A percentile compares a stretch with the other conserved stretches of the same genome.
phyloP scores from a whole-genome alignment of 2,113 vertebrate species.

The Bolborhynchus lineola region DNA sequence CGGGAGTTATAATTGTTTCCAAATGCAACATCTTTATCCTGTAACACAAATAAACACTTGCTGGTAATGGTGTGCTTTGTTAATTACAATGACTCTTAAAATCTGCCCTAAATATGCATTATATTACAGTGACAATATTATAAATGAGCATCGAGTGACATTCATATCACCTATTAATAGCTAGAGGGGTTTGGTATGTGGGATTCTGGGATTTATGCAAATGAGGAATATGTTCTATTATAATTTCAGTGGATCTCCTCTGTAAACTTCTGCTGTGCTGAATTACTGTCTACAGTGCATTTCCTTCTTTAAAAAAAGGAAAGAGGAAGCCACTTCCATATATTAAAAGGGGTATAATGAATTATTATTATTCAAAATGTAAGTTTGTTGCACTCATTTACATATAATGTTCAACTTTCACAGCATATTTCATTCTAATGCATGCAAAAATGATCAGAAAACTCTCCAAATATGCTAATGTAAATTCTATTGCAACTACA shows the following conservation, averaged over 20 bases:
- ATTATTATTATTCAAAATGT: constrained; percentile 75
- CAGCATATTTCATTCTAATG: constrained; percentile 72
- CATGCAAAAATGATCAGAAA: constrained; percentile 74
- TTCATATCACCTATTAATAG: constrained; percentile 76
- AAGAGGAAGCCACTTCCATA: constrained; percentile 62
- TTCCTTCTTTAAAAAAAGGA: neutral
- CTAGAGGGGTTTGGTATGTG: constrained; percentile 63
- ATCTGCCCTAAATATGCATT: constrained; percentile 71
- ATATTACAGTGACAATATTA: constrained; percentile 64
- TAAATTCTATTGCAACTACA: constrained; percentile 63
- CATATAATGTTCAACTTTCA: constrained; percentile 79
- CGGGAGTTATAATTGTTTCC: constrained; percentile 43
- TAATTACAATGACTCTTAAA: constrained; percentile 62
- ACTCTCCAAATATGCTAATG: constrained; percentile 75
- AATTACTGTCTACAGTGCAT: constrained; percentile 69
- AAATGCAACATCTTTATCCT: constrained; percentile 44
- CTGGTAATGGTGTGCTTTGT: constrained; percentile 49
- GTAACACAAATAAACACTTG: constrained; percentile 55
- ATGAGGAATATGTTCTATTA: constrained; percentile 59
- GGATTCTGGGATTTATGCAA: constrained; percentile 76
- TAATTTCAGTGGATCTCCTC: constrained; percentile 66
- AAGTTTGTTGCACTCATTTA: constrained; percentile 70
- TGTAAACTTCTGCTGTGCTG: constrained; percentile 72
- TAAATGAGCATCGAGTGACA: constrained; percentile 71
- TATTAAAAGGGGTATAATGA: constrained; percentile 71